Evolutionary conservation across 37 sponge, comb jelly and placozoan genomes (phyloP).

Genomic region (Beroe ovata): DNA sequence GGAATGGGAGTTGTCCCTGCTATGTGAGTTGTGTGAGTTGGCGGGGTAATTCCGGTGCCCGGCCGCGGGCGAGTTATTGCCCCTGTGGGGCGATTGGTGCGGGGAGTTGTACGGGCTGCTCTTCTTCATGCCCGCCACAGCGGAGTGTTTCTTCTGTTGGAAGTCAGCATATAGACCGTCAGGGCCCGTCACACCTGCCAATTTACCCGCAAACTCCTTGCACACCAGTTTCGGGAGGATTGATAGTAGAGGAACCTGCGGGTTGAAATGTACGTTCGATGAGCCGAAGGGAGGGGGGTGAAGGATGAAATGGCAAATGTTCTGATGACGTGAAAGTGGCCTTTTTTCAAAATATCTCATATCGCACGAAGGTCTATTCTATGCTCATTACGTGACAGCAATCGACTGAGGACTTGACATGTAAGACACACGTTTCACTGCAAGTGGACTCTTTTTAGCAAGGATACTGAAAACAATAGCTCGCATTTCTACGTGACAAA

Average conservation of each 20-base stretch:
- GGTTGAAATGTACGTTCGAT: too few species aligned
- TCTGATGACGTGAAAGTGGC: too few species aligned
- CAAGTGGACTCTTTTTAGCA: too few species aligned
- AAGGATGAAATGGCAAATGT: too few species aligned
- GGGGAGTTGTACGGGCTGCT: slow-evolving; percentile 60
- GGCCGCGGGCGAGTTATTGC: not conserved
- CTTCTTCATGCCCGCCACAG: not conserved
- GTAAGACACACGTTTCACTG: too few species aligned
- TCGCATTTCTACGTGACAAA: too few species aligned
- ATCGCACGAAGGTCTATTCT: too few species aligned
- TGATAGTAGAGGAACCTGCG: slow-evolving; percentile 25
- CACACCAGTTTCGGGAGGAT: slow-evolving; percentile 46
- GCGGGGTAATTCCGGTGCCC: not conserved
- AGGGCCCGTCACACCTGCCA: slow-evolving; percentile 36
- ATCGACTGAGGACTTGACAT: too few species aligned
- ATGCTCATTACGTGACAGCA: too few species aligned
- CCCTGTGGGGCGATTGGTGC: slow-evolving; percentile 55
- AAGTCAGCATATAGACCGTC: slow-evolving; percentile 52
- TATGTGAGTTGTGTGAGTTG: not conserved
- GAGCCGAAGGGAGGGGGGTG: too few species aligned
- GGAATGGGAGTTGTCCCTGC: not conserved
- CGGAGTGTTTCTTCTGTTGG: slow-evolving; percentile 38
- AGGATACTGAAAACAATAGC: too few species aligned
- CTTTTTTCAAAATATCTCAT: too few species aligned
- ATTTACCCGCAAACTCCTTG: slow-evolving; percentile 47